phyloP scores from a whole-genome alignment of 2,113 vertebrate genomes.

The Xiphorhynchus elegans region DNA sequence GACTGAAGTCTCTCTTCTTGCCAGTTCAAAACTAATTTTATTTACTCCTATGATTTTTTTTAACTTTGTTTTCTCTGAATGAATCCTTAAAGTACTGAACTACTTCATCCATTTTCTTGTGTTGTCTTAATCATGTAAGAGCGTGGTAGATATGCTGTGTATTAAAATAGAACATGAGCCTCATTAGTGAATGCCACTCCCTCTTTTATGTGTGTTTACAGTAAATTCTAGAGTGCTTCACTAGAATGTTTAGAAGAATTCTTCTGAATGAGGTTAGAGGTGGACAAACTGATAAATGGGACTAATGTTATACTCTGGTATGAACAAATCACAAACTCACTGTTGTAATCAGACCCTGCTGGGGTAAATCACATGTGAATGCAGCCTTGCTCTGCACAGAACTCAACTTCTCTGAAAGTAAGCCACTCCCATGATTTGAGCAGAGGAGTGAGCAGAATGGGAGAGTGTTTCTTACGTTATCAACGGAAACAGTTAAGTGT shows the following conservation, averaged over 20 bases:
- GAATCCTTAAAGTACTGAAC: slow-evolving; percentile 38
- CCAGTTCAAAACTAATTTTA: slow-evolving; percentile 58
- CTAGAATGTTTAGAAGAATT: neutral
- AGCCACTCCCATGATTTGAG: neutral
- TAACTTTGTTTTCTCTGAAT: slow-evolving; percentile 62
- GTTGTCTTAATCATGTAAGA: slow-evolving; percentile 27
- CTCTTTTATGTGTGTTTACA: slow-evolving; percentile 45
- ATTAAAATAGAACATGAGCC: slow-evolving; percentile 22
- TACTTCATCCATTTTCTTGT: slow-evolving; percentile 38
- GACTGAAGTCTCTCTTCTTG: slow-evolving; percentile 56
- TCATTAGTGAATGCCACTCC: slow-evolving; percentile 30
- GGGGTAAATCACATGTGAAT: neutral
- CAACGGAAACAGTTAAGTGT: neutral
- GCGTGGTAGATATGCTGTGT: neutral
- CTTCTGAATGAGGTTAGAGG: neutral
- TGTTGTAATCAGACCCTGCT: neutral
- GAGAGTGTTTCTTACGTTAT: neutral
- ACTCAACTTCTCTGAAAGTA: neutral
- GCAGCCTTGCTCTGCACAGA: neutral
- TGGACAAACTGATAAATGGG: neutral
- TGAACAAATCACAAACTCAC: neutral
- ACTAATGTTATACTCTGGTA: neutral
- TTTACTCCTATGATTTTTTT: slow-evolving; percentile 52
- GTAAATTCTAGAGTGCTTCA: slow-evolving; percentile 28
- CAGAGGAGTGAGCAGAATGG: neutral